A percentile compares a stretch with the other conserved stretches of the same genome.
Conservation (phyloP, 2,888 invertebrate genomes). For the Lycocerus yunnanus region DNA sequence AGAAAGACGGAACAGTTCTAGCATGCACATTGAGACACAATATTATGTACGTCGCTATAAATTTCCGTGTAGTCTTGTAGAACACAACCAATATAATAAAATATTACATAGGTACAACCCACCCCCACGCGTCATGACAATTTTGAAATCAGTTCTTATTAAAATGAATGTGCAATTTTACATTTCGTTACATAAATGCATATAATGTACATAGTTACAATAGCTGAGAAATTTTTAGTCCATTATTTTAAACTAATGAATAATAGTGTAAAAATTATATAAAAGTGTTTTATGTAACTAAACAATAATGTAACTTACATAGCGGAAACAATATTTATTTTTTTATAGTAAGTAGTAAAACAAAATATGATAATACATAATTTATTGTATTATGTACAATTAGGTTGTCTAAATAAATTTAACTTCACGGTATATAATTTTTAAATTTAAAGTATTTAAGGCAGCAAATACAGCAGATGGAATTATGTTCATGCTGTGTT, state of each 20-base stretch:
- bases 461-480: too few species aligned
- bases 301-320: background rate
- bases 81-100: too few species aligned
- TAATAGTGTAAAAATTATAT: background rate
- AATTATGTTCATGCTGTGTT: too few species aligned
- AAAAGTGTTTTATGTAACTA: background rate
- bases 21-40: too few species aligned
- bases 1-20: too few species aligned
- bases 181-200: background rate
- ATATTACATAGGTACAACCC: background rate
- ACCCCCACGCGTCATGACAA: too few species aligned
- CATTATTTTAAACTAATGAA: background rate
- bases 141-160: background rate
- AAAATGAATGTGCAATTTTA: background rate
- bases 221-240: background rate
- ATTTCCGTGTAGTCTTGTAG: too few species aligned
- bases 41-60: too few species aligned
- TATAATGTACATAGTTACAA: background rate
- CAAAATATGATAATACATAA: too few species aligned
- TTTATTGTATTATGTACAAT: too few species aligned
- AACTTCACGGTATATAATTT: background rate
- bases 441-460: too few species aligned
- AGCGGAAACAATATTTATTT: background rate
- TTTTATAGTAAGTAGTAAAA: background rate
- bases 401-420: background rate